These are phyloP conservation scores for Malacoctenus gilli DNA, from an alignment of 2,797 vertebrate genomes.

Conservation along the genomic window DNA sequence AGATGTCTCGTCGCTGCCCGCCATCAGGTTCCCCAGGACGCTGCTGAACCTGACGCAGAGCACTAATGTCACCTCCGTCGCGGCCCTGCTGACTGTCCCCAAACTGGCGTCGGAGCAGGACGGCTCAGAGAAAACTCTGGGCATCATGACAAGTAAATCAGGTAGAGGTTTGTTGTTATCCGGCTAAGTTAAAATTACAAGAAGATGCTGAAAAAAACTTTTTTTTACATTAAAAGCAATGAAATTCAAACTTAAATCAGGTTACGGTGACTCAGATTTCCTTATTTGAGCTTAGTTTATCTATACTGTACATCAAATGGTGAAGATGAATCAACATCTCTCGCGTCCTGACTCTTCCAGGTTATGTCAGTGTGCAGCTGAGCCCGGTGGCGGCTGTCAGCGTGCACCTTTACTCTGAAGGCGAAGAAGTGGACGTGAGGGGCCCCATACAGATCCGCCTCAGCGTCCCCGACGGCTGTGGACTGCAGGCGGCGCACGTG, in stretches of 20 bases:
- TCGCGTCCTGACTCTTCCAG: conserved; percentile 66
- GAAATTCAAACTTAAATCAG: too few relatives aligned
- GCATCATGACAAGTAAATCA: conserved; percentile 83
- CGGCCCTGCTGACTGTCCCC: conserved; percentile 86
- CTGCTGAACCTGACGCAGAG: conserved; percentile 83
- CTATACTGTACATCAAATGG: too few relatives aligned
- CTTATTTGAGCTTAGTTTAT: too few relatives aligned
- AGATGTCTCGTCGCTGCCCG: conserved; percentile 83
- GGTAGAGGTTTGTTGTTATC: conserved; percentile 67
- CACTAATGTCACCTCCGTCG: conserved; percentile 81
- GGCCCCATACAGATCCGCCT: conserved; percentile 87
- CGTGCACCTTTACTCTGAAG: conserved; percentile 82
- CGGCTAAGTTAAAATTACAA: neutral
- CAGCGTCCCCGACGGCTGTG: conserved; percentile 74
- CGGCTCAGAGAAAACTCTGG: conserved; percentile 76
- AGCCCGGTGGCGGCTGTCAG: conserved; percentile 86
- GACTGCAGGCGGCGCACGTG: conserved; percentile 73
- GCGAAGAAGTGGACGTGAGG: conserved; percentile 79
- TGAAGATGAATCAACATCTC: too few relatives aligned
- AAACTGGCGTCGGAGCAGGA: conserved; percentile 79
- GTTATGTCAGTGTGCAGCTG: conserved; percentile 83
- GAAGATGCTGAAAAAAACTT: too few relatives aligned
- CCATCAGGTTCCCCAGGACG: conserved; percentile 87
- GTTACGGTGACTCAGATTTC: too few relatives aligned
- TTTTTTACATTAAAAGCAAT: too few relatives aligned